A percentile compares a stretch with the other conserved stretches of the same genome.
Conservation (phyloP, 2,113 vertebrate species). For the Suncus etruscus region DNA sequence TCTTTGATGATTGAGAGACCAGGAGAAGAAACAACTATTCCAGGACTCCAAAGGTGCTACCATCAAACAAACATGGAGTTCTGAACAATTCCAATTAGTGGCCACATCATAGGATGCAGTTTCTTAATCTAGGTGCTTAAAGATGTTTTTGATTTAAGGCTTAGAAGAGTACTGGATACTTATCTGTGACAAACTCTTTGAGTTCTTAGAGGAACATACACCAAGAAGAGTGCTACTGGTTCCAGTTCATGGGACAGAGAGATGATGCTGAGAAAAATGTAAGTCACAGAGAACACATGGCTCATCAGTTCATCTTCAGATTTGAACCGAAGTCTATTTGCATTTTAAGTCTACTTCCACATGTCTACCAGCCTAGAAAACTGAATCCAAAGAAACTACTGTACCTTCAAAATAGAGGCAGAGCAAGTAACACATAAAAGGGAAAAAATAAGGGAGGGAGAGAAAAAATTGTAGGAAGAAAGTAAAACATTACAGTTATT, state of each 20-base stretch:
- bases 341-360: not conserved
- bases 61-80: too few species aligned
- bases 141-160: not conserved
- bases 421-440: not conserved
- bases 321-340: not conserved
- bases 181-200: not conserved
- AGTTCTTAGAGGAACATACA: not conserved
- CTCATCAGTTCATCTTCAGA: not conserved
- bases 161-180: not conserved
- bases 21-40: not conserved
- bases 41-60: not conserved
- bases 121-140: not conserved
- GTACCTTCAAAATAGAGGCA: not conserved
- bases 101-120: too few species aligned
- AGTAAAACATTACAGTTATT: not conserved
- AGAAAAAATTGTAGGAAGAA: not conserved
- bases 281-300: not conserved
- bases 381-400: not conserved
- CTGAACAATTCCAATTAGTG: too few species aligned
- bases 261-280: not conserved
- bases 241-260: not conserved
- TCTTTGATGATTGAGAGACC: slow-evolving; percentile 18
- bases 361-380: slow-evolving; percentile 6
- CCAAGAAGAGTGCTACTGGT: not conserved
- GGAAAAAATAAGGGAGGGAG: not conserved